Conservation (phyloP, 2,113 vertebrate species). For the Xenopus laevis region DNA sequence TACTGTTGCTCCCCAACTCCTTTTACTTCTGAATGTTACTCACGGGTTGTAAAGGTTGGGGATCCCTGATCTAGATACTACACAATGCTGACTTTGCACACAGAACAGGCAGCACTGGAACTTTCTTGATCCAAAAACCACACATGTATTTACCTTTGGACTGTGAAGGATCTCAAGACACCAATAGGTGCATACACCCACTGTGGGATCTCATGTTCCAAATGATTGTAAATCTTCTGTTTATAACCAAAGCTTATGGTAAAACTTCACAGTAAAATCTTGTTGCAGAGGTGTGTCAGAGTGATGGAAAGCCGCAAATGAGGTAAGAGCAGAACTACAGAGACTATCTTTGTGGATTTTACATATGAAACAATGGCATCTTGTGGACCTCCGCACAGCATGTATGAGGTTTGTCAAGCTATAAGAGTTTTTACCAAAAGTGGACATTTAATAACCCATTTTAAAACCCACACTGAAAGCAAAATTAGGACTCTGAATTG, state of each 20-base stretch:
- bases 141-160: too few species aligned
- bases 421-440: background rate
- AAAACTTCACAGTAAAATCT: constrained; percentile 42
- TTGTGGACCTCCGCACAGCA: constrained; percentile 29
- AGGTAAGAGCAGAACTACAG: constrained; percentile 33
- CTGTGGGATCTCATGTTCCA: constrained; percentile 27
- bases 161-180: constrained; percentile 7
- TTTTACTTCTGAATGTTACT: too few species aligned
- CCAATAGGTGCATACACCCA: constrained; percentile 20
- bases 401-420: constrained; percentile 12
- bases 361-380: constrained; percentile 38
- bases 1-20: too few species aligned
- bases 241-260: constrained; percentile 36
- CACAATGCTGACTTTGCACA: too few species aligned
- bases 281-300: constrained; percentile 32
- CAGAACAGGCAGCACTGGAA: too few species aligned
- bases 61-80: too few species aligned
- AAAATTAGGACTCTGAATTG: background rate
- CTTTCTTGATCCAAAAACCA: too few species aligned
- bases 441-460: too few species aligned
- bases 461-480: background rate
- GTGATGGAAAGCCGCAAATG: constrained; percentile 36
- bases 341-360: constrained; percentile 31
- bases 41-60: too few species aligned
- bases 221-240: constrained; percentile 37